These are phyloP conservation scores for Dufourea novaeangliae DNA, from an alignment of 1,140 invertebrate species.

Conservation along the genomic window DNA sequence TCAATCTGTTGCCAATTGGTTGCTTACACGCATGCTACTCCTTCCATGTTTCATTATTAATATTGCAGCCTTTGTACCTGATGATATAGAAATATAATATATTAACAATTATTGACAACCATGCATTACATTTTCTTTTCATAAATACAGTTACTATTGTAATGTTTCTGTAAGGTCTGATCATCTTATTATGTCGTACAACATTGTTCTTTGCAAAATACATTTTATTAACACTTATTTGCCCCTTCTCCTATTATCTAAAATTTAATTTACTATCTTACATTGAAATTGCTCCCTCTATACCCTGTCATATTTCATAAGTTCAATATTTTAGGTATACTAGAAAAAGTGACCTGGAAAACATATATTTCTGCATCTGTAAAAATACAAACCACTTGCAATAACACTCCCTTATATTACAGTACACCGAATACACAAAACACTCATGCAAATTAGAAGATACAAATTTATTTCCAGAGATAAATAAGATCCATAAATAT, in stretches of 20 bases:
- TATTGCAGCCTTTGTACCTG: slow-evolving; percentile 43
- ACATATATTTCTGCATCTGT: slow-evolving; percentile 6
- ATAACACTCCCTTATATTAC: background rate
- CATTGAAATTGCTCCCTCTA: background rate
- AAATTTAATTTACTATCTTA: background rate
- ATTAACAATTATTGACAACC: slow-evolving; percentile 16
- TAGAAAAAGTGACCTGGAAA: background rate
- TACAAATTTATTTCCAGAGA: slow-evolving; percentile 1
- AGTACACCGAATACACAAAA: background rate
- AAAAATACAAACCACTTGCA: background rate
- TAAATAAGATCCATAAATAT: background rate
- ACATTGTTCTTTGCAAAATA: background rate
- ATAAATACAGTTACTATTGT: background rate
- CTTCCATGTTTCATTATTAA: slow-evolving; percentile 35
- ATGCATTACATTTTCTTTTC: background rate
- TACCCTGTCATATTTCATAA: background rate
- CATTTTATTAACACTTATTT: background rate
- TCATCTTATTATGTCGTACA: background rate
- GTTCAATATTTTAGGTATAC: background rate
- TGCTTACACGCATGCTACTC: slow-evolving; percentile 40
- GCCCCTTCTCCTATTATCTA: background rate
- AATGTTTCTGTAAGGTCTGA: background rate
- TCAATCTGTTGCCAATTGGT: slow-evolving; percentile 9
- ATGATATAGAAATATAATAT: slow-evolving; percentile 35
- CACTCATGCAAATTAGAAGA: background rate